These are phyloP conservation scores for Microdon myrmicae DNA, from an alignment of 2,888 invertebrate genomes.

Conservation along the genomic window DNA sequence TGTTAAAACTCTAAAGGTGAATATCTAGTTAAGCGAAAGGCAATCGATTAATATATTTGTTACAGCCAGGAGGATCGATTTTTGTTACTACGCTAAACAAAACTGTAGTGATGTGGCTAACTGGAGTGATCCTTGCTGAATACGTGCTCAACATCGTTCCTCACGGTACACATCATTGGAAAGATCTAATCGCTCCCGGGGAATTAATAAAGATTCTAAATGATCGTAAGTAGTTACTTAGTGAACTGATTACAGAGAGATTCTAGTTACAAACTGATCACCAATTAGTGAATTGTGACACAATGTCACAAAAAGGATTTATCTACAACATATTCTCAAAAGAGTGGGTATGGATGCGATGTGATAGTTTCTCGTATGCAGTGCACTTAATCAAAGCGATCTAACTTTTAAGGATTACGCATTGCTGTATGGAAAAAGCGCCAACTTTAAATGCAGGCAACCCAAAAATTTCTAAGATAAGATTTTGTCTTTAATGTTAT, in stretches of 20 bases:
- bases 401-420: too few species aligned
- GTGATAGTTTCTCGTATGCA: slow-evolving; percentile 79
- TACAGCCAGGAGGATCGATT: slow-evolving; percentile 74
- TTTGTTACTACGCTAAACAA: slow-evolving; percentile 77
- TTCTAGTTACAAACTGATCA: too few species aligned
- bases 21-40: too few species aligned
- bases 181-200: slow-evolving; percentile 85
- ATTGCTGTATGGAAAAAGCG: too few species aligned
- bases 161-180: slow-evolving; percentile 88
- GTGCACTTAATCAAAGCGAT: slow-evolving; percentile 79
- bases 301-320: slow-evolving; percentile 80
- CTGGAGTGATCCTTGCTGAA: slow-evolving; percentile 81
- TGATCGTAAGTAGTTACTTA: slow-evolving; percentile 77
- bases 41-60: too few species aligned
- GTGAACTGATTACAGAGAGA: too few species aligned
- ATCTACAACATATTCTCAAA: slow-evolving; percentile 78
- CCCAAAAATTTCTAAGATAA: too few species aligned
- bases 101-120: slow-evolving; percentile 73
- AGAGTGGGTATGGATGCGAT: slow-evolving; percentile 79
- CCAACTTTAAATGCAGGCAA: too few species aligned
- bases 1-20: slow-evolving; percentile 73
- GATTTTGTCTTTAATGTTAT: too few species aligned
- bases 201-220: slow-evolving; percentile 79
- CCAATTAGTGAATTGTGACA: slow-evolving; percentile 80
- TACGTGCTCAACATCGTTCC: slow-evolving; percentile 79